A percentile compares a stretch with the other conserved stretches of the same genome.
Conservation (phyloP, 2,797 vertebrate species). For the Coluber constrictor region DNA sequence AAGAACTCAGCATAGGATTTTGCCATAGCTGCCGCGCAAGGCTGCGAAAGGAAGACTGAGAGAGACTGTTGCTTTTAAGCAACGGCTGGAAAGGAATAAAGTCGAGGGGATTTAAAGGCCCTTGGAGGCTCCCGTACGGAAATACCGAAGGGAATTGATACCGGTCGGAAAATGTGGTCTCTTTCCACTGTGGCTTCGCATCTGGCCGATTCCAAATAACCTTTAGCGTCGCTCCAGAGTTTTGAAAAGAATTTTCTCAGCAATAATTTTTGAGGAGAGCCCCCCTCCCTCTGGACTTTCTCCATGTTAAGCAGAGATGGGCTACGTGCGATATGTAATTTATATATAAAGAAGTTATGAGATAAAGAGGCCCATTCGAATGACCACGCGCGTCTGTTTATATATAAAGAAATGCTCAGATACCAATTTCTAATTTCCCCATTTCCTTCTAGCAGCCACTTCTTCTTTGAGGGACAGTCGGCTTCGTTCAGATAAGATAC, state of each 20-base stretch:
- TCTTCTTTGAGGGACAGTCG: background rate
- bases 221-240: background rate
- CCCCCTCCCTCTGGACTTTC: background rate
- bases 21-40: background rate
- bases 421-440: background rate
- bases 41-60: background rate
- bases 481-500: background rate
- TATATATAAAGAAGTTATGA: background rate
- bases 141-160: background rate
- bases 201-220: background rate
- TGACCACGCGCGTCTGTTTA: background rate
- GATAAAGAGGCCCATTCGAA: too few species aligned
- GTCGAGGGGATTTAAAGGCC: background rate
- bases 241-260: too few species aligned
- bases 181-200: background rate
- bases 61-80: background rate
- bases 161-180: background rate
- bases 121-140: background rate
- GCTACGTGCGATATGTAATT: too few species aligned
- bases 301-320: background rate
- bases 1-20: background rate
- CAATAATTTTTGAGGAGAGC: background rate
- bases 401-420: too few species aligned
- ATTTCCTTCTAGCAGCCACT: background rate
- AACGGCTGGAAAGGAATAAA: background rate